These are phyloP conservation scores for Holacanthella duospinosa DNA, from an alignment of 2,888 invertebrate genomes.

Conservation along the genomic window DNA sequence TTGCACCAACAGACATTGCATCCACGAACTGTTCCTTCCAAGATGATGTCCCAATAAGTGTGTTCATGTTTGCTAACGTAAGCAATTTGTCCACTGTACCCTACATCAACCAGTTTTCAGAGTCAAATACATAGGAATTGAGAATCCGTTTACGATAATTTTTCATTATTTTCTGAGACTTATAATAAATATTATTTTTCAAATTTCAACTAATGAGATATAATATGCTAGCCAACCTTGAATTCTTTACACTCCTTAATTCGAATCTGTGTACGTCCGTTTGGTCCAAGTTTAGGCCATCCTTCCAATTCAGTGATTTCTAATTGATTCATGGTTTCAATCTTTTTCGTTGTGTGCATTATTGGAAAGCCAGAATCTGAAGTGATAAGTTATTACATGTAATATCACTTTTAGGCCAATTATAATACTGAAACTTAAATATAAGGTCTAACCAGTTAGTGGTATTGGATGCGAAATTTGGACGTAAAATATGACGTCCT, in stretches of 20 bases:
- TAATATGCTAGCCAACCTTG: slow-evolving; percentile 66
- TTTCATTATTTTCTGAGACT: not conserved
- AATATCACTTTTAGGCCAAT: not conserved
- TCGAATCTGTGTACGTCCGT: slow-evolving; percentile 71
- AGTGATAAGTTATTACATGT: too few relatives aligned
- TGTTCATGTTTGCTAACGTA: slow-evolving; percentile 79
- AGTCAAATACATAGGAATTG: not conserved
- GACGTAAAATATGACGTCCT: slow-evolving; percentile 85
- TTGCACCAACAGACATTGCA: slow-evolving; percentile 86
- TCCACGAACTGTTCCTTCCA: slow-evolving; percentile 99
- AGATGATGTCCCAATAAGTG: slow-evolving; percentile 83
- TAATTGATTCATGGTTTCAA: slow-evolving; percentile 59
- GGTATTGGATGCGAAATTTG: slow-evolving; percentile 80
- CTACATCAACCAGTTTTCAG: slow-evolving; percentile 45
- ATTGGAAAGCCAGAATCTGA: not conserved
- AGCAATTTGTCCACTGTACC: slow-evolving; percentile 96
- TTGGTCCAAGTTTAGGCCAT: slow-evolving; percentile 80
- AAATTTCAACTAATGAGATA: too few relatives aligned
- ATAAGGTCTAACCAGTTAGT: slow-evolving; percentile 57
- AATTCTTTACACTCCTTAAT: slow-evolving; percentile 98
- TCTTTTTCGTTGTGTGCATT: slow-evolving; percentile 41
- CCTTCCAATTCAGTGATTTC: slow-evolving; percentile 83
- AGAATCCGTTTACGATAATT: not conserved
- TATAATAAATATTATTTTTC: too few relatives aligned
- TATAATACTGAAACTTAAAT: not conserved